Evolutionary conservation across 64 coral and sea anemone species (phyloP).

Genomic region (Porites australiensis): DNA sequence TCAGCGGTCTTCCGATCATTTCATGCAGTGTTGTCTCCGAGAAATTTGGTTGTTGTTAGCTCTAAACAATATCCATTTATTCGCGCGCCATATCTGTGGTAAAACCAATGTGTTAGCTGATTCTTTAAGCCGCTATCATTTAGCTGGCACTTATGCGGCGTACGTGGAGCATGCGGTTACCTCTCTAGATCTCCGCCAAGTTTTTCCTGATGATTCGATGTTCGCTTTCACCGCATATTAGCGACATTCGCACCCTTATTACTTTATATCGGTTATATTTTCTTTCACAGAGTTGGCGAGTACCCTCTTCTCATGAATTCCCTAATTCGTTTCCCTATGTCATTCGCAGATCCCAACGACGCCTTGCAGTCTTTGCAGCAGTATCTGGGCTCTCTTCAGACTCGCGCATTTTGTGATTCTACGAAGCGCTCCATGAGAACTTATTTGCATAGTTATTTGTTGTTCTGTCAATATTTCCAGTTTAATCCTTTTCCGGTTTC

Average conservation of each 20-base stretch:
- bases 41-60: slow-evolving; percentile 62
- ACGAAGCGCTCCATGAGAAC: slow-evolving; percentile 66
- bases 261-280: not conserved
- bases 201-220: slow-evolving; percentile 1
- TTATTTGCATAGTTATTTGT: slow-evolving; percentile 50
- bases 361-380: slow-evolving; percentile 19
- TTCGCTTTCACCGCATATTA: not conserved
- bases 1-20: not conserved
- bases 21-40: slow-evolving; percentile 55
- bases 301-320: not conserved
- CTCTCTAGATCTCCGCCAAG: not conserved
- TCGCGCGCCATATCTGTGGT: slow-evolving; percentile 12
- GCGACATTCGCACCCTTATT: not conserved
- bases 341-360: slow-evolving; percentile 3
- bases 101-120: slow-evolving; percentile 39
- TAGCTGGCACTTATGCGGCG: not conserved
- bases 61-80: slow-evolving; percentile 1
- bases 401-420: slow-evolving; percentile 55
- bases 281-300: not conserved
- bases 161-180: not conserved
- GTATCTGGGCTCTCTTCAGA: slow-evolving; percentile 22
- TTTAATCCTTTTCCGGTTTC: slow-evolving; percentile 56
- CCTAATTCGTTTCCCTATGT: not conserved
- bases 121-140: slow-evolving; percentile 38
- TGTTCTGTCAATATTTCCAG: slow-evolving; percentile 35